Evolutionary conservation across 2,888 invertebrate genomes (phyloP), one percentile per base, ranked within the genome.

Genomic region (Scelioninae gen. 2): DNA sequence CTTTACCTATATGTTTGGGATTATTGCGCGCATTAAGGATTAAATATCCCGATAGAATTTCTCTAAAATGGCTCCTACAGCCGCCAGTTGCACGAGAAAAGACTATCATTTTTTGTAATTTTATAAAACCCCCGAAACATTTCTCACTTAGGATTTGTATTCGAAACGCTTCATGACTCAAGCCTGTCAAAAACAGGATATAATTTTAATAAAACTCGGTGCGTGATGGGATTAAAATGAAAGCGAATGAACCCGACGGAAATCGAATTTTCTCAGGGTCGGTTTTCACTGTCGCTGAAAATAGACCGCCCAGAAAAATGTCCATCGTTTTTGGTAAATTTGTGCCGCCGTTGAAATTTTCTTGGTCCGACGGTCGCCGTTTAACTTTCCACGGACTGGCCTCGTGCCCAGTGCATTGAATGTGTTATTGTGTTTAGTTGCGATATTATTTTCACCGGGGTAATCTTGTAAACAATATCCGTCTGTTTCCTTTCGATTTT

Each of bases 381-480:
- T 70, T 70, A 70, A 70, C 70, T 70, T 70, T 57, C 19, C 63
- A 16, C 41, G 39, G 43, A 70, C 58, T 70, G 70, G 70, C 70
- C 57, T 64, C 43, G 57, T 70, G 70, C 70, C 70, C 70, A 63
- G 69, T 61, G 33, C 69, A 46, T 50, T 57, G 64, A 70, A 70
- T 70, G 63, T 64, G 57, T 70, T 70, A 70, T 70, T 70, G 63
- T 70, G 57, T 63, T 57, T 63, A 70, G 63, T 70, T 64, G 63
- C 57, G 33, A 58, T 55, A 70, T 70, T 70, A 70, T 70, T 63
- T 64, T 64, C 33, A 70, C 50, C 45, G 43, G 35, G 48, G 63
- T 63, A 70, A 70, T 70, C 61, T 63, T 63, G 55, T 63, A 48
- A 63, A 70, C 57, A 70, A 70, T 70, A 61, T 48, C 55, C 45